These are phyloP conservation scores for Leptopilina boulardi DNA, from an alignment of 1,140 invertebrate species.

Conservation along the genomic window DNA sequence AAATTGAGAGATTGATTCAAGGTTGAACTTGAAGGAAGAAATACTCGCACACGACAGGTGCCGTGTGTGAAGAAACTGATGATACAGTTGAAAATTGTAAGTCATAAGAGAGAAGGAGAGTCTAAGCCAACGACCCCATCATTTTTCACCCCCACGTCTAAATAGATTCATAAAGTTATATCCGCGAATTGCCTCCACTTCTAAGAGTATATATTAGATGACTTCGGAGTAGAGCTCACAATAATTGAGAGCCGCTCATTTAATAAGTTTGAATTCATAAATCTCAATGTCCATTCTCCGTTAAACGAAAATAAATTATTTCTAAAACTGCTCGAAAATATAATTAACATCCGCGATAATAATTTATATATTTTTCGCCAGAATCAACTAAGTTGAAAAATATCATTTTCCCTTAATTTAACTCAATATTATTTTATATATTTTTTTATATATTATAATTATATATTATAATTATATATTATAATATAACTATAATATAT, in stretches of 20 bases:
- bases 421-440: too few relatives aligned
- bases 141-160: slow-evolving; percentile 46
- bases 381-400: too few relatives aligned
- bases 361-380: too few relatives aligned
- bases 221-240: neutral
- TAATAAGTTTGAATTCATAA: neutral
- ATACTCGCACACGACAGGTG: slow-evolving; percentile 51
- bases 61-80: slow-evolving; percentile 47
- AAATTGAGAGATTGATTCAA: slow-evolving; percentile 21
- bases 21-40: slow-evolving; percentile 51
- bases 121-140: slow-evolving; percentile 57
- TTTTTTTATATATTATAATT: too few relatives aligned
- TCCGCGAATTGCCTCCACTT: slow-evolving; percentile 8
- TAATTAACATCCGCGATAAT: too few relatives aligned
- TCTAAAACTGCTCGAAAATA: neutral
- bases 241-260: neutral
- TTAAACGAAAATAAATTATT: neutral
- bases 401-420: too few relatives aligned
- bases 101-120: slow-evolving; percentile 29
- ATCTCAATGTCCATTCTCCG: neutral
- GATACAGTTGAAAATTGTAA: slow-evolving; percentile 37
- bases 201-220: neutral
- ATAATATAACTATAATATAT: too few relatives aligned
- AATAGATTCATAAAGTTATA: slow-evolving; percentile 48
- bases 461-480: too few relatives aligned